A percentile compares a stretch with the other conserved stretches of the same genome.
Conservation (phyloP, 2,797 vertebrate species). For the Schizopygopsis pylzovi region DNA sequence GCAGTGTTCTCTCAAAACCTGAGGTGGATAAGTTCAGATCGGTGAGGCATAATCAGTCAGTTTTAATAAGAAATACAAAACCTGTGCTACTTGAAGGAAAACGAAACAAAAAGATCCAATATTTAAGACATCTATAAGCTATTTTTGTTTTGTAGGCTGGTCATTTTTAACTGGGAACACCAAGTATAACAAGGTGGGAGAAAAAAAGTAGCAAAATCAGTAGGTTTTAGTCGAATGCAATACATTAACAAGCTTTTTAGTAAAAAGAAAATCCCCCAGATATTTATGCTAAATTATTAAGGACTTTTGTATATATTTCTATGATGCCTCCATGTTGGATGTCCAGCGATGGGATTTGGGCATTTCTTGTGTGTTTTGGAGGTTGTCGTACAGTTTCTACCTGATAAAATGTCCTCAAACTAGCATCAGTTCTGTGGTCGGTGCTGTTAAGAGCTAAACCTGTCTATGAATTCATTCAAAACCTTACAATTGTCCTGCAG, state of each 20-base stretch:
- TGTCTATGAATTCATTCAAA: neutral
- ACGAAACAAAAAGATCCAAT: neutral
- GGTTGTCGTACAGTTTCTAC: constrained; percentile 23
- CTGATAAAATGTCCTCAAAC: neutral
- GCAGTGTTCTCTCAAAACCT: neutral
- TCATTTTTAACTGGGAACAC: neutral
- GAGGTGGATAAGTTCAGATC: neutral
- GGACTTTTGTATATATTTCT: constrained; percentile 12
- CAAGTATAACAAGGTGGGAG: neutral
- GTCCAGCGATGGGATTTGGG: neutral
- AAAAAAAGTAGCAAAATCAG: neutral
- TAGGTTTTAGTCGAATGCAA: neutral
- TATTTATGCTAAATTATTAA: constrained; percentile 33
- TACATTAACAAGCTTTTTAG: neutral
- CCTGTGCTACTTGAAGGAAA: neutral
- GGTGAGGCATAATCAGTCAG: no score
- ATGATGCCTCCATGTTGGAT: neutral
- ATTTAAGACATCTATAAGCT: neutral
- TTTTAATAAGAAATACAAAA: neutral
- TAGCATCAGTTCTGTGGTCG: neutral
- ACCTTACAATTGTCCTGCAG: constrained; percentile 1
- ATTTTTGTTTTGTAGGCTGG: neutral
- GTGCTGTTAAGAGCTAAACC: neutral
- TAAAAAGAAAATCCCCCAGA: neutral
- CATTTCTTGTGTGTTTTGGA: neutral